Evolutionary conservation across 2,113 vertebrate species (phyloP).

Genomic region (Microtus ochrogaster): DNA sequence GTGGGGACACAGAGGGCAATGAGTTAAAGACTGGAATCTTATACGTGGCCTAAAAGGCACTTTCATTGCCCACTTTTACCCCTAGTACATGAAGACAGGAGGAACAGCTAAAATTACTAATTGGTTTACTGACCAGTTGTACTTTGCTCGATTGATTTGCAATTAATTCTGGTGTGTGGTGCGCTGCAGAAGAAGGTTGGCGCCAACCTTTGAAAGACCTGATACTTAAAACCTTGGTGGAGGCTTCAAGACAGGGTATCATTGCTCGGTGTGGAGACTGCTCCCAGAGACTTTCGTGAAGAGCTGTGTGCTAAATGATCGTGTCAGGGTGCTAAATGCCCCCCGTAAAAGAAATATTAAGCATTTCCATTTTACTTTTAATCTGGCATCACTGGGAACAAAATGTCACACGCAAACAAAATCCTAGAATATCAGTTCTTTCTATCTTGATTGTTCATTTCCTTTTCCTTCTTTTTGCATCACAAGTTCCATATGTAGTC

Average conservation of each 20-base stretch:
- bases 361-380: not conserved
- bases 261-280: slow-evolving; percentile 90
- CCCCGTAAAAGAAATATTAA: not conserved
- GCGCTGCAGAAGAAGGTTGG: slow-evolving; percentile 93
- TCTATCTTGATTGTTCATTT: not conserved
- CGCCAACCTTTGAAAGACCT: slow-evolving; percentile 95
- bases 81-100: slow-evolving; percentile 91
- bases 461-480: not conserved
- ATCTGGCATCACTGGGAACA: not conserved
- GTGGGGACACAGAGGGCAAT: not conserved
- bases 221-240: slow-evolving; percentile 95
- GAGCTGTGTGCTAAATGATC: slow-evolving; percentile 81
- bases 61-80: slow-evolving; percentile 79
- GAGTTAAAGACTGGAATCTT: slow-evolving; percentile 19
- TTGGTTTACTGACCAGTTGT: slow-evolving; percentile 99
- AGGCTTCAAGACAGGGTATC: slow-evolving; percentile 89
- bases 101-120: slow-evolving; percentile 99
- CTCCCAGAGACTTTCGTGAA: slow-evolving; percentile 84
- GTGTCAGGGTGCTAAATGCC: slow-evolving; percentile 54
- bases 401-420: not conserved
- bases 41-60: slow-evolving; percentile 80
- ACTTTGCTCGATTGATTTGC: slow-evolving; percentile 99
- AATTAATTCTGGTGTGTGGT: slow-evolving; percentile 99
- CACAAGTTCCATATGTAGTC: not conserved
- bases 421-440: not conserved